Evolutionary conservation across 2,888 invertebrate species (phyloP), one percentile per base, ranked within the genome.

Genomic region (Synanthedon tipuliformis): DNA sequence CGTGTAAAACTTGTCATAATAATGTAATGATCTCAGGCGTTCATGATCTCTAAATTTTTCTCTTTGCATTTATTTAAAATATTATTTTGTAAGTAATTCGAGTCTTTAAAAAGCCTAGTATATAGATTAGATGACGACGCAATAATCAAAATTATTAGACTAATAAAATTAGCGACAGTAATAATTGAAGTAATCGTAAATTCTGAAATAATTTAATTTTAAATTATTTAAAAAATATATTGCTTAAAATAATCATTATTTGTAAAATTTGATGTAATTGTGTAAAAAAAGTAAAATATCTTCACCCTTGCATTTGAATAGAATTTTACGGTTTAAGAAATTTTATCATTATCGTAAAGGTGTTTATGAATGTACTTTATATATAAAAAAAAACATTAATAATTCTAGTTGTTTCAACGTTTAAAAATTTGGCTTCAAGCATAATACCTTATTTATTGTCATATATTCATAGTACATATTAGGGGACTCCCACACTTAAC

Each of bases 41-140:
- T 69, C 65, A 74, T 81, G 84, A 85, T 85, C 83, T 84, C 84
- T 69, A 78, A 83, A 81, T 78, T 78, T 23, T 65, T 64, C 55
- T 68, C 64, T 64, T 75, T 78, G 81, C 81, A 83, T 85, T 84
- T 84, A 81, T 78, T 78, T 76, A 13, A 45, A 45, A 45, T 45
- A 15, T 45, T 45, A 13, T 45, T 45, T 45, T 45, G n/a, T 13
- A 45, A 45, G 15, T 7, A 7, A 13, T 45, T 45, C n/a, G n/a
- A 45, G 45, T 45, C 10, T 10, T 34, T 45, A 15, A 45, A 45
- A 45, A 45, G 11, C n/a, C 45, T 45, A 45, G 45, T 45, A 45
- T 34, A 34, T 34, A 34, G 15, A 3, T 23, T 49, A 49, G 23
- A 45, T 49, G 49, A 16, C 11, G 13, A 52, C 77, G 77, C 78